phyloP scores from a whole-genome alignment of 2,797 vertebrate genomes.

The Lutjanus argentimaculatus region DNA sequence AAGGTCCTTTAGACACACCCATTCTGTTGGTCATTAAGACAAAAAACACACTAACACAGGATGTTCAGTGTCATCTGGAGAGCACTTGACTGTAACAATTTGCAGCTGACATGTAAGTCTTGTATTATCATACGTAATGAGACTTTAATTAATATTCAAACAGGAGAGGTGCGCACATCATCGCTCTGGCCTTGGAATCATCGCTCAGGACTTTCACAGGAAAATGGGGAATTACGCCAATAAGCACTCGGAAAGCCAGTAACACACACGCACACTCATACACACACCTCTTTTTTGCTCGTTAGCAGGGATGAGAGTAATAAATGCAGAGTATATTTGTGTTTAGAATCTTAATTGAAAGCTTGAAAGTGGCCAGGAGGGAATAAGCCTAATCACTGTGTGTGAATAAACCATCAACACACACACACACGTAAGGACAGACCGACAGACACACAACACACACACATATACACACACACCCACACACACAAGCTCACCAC shows the following conservation, averaged over 20 bases:
- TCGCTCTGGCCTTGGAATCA: constrained; percentile 63
- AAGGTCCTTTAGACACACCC: neutral
- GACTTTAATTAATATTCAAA: constrained; percentile 75
- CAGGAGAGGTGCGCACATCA: constrained; percentile 65
- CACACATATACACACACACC: constrained; percentile 14
- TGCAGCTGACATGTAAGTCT: constrained; percentile 58
- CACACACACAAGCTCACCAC: constrained; percentile 22
- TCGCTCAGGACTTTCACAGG: constrained; percentile 61
- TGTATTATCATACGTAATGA: constrained; percentile 66
- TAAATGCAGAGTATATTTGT: constrained; percentile 91
- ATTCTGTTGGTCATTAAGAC: constrained; percentile 30
- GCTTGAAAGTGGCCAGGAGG: constrained; percentile 92
- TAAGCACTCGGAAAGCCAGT: constrained; percentile 45
- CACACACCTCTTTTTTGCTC: constrained; percentile 74
- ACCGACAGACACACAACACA: constrained; percentile 10
- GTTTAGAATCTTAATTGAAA: constrained; percentile 97
- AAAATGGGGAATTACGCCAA: constrained; percentile 70
- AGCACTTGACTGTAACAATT: constrained; percentile 57
- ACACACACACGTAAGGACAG: constrained; percentile 37
- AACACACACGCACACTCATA: constrained; percentile 7
- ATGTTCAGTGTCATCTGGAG: constrained; percentile 52
- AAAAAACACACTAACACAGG: constrained; percentile 14
- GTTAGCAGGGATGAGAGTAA: constrained; percentile 80
- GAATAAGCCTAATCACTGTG: constrained; percentile 93
- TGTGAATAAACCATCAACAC: constrained; percentile 89